Conservation (phyloP, 2,888 invertebrate species). For the Drosophila buzzatii region DNA sequence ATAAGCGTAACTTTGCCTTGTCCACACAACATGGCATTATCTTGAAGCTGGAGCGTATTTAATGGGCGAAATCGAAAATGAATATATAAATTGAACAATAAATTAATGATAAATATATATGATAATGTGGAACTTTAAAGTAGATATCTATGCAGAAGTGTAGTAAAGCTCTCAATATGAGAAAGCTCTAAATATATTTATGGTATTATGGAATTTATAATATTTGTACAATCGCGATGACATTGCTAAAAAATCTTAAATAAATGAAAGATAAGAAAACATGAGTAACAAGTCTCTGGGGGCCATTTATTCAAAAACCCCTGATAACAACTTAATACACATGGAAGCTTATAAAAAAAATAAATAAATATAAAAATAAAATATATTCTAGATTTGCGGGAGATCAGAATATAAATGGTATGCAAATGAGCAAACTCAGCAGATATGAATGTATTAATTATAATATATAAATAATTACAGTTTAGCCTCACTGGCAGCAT, state of each 20-base stretch:
- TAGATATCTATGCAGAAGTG: neutral
- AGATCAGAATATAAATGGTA: neutral
- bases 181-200: neutral
- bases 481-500: neutral
- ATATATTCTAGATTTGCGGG: neutral
- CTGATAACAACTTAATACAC: neutral
- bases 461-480: too few species aligned
- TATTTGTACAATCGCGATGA: neutral
- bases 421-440: neutral
- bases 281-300: neutral
- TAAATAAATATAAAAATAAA: too few species aligned
- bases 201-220: neutral
- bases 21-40: slow-evolving; percentile 46
- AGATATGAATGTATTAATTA: neutral
- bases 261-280: neutral
- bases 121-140: too few species aligned
- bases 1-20: slow-evolving; percentile 25
- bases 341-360: neutral
- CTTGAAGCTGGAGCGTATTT: slow-evolving; percentile 51
- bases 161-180: too few species aligned
- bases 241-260: neutral
- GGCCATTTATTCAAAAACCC: neutral
- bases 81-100: neutral
- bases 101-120: too few species aligned
- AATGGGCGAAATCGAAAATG: neutral